Conservation (phyloP, 2,113 vertebrate species). For the Lophotis ruficrista region DNA sequence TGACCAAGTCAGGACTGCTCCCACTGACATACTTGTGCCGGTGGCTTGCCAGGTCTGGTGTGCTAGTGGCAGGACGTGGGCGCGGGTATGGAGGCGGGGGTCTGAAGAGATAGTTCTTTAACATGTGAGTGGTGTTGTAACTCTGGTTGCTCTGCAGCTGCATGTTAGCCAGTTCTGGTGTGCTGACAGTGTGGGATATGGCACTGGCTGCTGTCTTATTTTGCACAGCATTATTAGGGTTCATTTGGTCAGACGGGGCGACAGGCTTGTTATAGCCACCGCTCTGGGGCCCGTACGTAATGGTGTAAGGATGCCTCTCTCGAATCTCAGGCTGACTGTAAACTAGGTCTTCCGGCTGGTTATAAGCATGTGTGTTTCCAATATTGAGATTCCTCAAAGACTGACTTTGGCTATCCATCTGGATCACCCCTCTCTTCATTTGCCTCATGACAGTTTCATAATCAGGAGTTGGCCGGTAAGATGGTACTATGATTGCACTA, state of each 20-base stretch:
- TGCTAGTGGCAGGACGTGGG: conserved; percentile 94
- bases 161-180: conserved; percentile 90
- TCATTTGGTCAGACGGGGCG: conserved; percentile 70
- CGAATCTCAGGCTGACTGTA: conserved; percentile 96
- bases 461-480: conserved; percentile 94
- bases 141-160: conserved; percentile 80
- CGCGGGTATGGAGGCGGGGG: conserved; percentile 91
- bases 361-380: conserved; percentile 90
- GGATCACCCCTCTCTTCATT: conserved; percentile 84
- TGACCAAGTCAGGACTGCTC: conserved; percentile 93
- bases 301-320: conserved; percentile 82
- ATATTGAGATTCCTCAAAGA: conserved; percentile 95
- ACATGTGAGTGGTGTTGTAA: conserved; percentile 79
- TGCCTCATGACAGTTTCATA: conserved; percentile 96
- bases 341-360: conserved; percentile 89
- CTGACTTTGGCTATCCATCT: conserved; percentile 89
- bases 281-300: conserved; percentile 77
- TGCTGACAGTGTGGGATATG: conserved; percentile 96
- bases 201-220: conserved; percentile 77
- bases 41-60: conserved; percentile 93
- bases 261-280: conserved; percentile 83
- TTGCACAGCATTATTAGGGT: conserved; percentile 41
- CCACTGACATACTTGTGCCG: conserved; percentile 88
- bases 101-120: conserved; percentile 87
- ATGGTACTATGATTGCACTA: conserved; percentile 94